Evolutionary conservation across 2,888 invertebrate genomes (phyloP), one percentile per base, ranked within the genome.

Genomic region (Amitus sp.): DNA sequence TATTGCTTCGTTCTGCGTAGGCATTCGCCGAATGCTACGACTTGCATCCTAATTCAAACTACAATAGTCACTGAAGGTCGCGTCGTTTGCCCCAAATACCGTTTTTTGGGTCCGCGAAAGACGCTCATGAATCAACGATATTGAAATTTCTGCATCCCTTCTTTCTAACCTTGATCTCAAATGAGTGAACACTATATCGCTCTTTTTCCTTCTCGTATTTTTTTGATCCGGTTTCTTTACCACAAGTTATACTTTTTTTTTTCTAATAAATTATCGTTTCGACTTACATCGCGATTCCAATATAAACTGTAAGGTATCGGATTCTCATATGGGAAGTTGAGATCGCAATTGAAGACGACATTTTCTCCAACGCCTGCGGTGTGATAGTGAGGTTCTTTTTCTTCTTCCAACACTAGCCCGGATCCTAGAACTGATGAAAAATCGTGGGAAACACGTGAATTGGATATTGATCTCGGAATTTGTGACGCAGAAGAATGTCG

Each of bases 271-370:
- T 59, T 40, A 59, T 39, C 17, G 57, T 60, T 50, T 61, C 65
- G 47, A 75, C 91, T 90, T 84, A 94, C 94, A 79, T 92, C 92
- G 84, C 94, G 94, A 77, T 90, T 93, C 96, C 96, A 96, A 78
- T 92, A 90, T 55, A 96, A 86, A 74, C 92, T 90, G 82, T 94
- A 95, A 6, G 94, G 93, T 73, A 94, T 92, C 73, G 90, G 89
- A 76, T 90, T 89, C 75, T 91, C 91, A 80, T 93, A 92, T 64
- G 94, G 93, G 82, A 94, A 95, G 83, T 94, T 92, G 72, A 96
- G 88, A 73, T 90, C 89, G 83, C 94, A 94, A 84, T 92, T 89
- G 83, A 94, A 88, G 68, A 93, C 88, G 52, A 89, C 90, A 76
- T 88, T 88, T 67, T 92, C 92, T 20, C 93, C 93, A 51, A 93